Evolutionary conservation across 2,888 invertebrate species (phyloP), one percentile per base, ranked within the genome.

Genomic region (Ennomos fuscantarius): DNA sequence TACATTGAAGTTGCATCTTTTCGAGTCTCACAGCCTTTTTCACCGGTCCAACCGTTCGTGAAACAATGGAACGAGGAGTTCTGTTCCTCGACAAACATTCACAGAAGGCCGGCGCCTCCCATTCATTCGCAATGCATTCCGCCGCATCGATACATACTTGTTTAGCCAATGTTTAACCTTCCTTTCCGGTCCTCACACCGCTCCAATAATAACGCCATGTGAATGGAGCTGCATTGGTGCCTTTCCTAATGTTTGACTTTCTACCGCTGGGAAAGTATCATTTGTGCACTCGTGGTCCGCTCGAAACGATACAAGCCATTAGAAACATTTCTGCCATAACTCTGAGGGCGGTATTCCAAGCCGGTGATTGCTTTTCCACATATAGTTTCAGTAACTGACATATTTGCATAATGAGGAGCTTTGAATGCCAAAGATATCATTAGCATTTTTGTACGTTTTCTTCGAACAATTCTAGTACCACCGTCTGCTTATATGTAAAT

Each of bases 201-300:
- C 77, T 84, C 81, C 80, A 83, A 87, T 87, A 88, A 86, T 83
- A 85, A 74, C 77, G 70, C 77, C 74, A 77, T 79, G 78, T 81
- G 84, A 85, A 87, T 83, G 80, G 72, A 81, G 70, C 76, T 73
- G 74, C 77, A 76, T 75, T 74, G 71, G 76, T 79, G 72, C 78
- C 79, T 79, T 79, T 82, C 81, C 76, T 81, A 82, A 86, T 86
- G 83, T 86, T 85, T 82, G 79, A 85, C 89, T 89, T 89, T 89
- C 89, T 89, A 87, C 80, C 69, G 79, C 75, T 86, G 83, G 79
- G 89, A 87, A 89, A 88, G 87, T 87, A 83, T 82, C 82, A 81
- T 84, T 84, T 83, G 82, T 80, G 78, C 70, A 75, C 73, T 76
- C 73, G 74, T 72, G 72, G 76, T 78, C 74, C 73, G 76, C 79